Evolutionary conservation across 1,140 invertebrate species (phyloP).

Genomic region (Brachionus angularis): DNA sequence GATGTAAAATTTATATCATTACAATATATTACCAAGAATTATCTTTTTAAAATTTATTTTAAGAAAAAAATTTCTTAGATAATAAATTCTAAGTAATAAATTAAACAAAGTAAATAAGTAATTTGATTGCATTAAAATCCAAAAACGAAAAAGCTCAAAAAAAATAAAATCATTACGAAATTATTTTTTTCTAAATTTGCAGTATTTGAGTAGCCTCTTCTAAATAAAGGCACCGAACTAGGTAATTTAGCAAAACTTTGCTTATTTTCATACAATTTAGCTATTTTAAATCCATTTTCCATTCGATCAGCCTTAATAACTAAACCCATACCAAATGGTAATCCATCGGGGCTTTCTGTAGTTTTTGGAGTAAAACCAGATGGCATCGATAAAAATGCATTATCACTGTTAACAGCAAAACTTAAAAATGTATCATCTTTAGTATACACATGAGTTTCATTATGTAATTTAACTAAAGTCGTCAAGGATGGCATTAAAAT

Average conservation of each 20-base stretch:
- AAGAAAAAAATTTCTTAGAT: no score
- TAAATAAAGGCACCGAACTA: slow-evolving; percentile 12
- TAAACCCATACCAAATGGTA: slow-evolving; percentile 12
- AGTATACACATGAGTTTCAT: background rate
- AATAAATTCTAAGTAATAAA: no score
- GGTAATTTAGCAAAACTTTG: slow-evolving; percentile 15
- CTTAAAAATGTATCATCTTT: slow-evolving; percentile 8
- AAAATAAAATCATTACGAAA: background rate
- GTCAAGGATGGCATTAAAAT: background rate
- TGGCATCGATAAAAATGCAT: slow-evolving; percentile 1
- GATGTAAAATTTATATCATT: no score
- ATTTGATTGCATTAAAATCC: no score
- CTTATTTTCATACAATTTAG: slow-evolving; percentile 20
- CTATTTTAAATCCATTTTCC: slow-evolving; percentile 19
- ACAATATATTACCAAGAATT: no score
- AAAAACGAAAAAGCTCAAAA: no score
- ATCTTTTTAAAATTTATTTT: no score
- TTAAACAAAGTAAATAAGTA: no score
- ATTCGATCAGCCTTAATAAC: background rate
- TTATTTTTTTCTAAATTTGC: background rate
- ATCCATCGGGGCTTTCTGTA: background rate
- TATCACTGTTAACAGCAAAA: background rate
- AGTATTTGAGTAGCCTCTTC: background rate
- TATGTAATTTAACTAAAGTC: background rate
- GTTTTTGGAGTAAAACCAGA: background rate